A percentile compares a stretch with the other conserved stretches of the same genome.
Evolutionary conservation across 2,797 vertebrate genomes (phyloP).

Genomic region (Sebastes steindachneri): DNA sequence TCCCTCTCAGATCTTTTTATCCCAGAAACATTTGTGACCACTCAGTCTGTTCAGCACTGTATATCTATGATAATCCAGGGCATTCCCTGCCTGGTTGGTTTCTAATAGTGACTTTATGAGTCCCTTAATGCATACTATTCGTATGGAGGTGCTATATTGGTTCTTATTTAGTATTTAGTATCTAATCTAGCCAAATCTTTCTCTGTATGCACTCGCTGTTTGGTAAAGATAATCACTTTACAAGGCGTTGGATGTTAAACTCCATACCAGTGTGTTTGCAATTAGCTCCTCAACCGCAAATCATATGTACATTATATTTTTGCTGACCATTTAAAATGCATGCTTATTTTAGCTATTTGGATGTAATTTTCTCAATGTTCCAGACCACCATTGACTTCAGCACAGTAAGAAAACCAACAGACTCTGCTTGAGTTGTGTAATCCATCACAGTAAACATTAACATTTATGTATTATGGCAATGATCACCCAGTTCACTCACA

Average conservation of each 20-base stretch:
- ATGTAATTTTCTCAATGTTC: not conserved
- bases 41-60: not conserved
- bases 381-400: not conserved
- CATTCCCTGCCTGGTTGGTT: slow-evolving; percentile 4
- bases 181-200: not conserved
- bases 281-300: not conserved
- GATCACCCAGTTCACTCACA: not conserved
- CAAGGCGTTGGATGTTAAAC: not conserved
- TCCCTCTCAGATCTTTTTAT: slow-evolving; percentile 52
- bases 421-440: not conserved
- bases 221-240: not conserved
- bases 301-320: not conserved
- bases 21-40: slow-evolving; percentile 54
- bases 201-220: not conserved
- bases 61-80: not conserved
- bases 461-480: not conserved
- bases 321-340: not conserved
- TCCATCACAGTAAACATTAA: not conserved
- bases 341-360: not conserved
- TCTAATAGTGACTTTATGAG: not conserved
- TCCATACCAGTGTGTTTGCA: not conserved
- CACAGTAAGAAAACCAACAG: not conserved
- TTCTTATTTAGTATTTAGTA: not conserved
- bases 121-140: not conserved
- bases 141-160: not conserved